A percentile compares a stretch with the other conserved stretches of the same genome.
Conservation (phyloP, 2,113 vertebrate genomes). For the Oncorhynchus masou region DNA sequence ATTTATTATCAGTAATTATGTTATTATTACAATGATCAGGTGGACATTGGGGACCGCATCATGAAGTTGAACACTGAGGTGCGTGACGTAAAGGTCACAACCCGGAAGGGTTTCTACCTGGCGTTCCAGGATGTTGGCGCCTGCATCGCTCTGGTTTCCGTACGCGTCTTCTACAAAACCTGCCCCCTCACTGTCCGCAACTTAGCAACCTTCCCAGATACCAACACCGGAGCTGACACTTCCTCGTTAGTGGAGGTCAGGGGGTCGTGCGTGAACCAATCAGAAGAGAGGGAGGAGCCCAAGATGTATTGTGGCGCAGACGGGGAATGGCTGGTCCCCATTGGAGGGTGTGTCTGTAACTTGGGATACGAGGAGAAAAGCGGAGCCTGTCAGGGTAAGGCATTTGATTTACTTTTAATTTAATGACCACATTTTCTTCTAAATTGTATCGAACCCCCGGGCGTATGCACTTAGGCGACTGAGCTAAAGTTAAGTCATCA, state of each 20-base stretch:
- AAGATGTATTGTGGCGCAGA: constrained; percentile 99
- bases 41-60: constrained; percentile 96
- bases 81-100: constrained; percentile 88
- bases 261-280: constrained; percentile 97
- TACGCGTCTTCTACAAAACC: constrained; percentile 96
- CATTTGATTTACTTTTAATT: constrained; percentile 16
- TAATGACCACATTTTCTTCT: background rate
- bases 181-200: constrained; percentile 92
- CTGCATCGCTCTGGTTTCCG: constrained; percentile 94
- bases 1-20: background rate
- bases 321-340: constrained; percentile 98
- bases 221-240: constrained; percentile 88
- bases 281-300: constrained; percentile 94
- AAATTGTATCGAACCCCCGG: background rate
- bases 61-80: constrained; percentile 98
- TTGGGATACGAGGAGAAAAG: constrained; percentile 87
- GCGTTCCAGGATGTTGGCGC: constrained; percentile 97
- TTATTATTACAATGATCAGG: constrained; percentile 48
- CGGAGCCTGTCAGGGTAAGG: constrained; percentile 91
- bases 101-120: constrained; percentile 94
- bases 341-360: constrained; percentile 93
- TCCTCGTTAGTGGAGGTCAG: constrained; percentile 97
- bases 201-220: constrained; percentile 96
- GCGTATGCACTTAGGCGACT: too few species aligned
- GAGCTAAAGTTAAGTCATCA: too few species aligned